Evolutionary conservation across 2,888 invertebrate genomes (phyloP).

Genomic region (Itoplectis maculator): DNA sequence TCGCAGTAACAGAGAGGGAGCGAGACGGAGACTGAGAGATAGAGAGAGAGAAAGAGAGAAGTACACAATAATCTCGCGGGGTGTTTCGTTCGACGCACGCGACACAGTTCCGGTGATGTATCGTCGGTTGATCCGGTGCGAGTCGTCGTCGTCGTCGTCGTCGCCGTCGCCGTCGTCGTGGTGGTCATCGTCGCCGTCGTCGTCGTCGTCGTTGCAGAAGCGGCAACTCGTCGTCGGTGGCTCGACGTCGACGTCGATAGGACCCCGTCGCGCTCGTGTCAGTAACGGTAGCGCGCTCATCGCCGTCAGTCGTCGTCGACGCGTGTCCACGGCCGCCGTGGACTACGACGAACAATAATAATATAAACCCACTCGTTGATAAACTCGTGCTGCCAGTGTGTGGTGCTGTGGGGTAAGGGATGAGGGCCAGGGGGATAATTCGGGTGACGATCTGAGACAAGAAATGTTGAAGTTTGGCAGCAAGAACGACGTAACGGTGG

Average conservation of each 20-base stretch:
- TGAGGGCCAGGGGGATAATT: slow-evolving; percentile 82
- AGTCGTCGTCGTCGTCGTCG: slow-evolving; percentile 52
- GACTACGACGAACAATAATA: slow-evolving; percentile 30
- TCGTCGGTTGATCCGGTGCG: slow-evolving; percentile 60
- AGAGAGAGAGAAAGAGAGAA: slow-evolving; percentile 8
- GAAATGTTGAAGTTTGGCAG: slow-evolving; percentile 86
- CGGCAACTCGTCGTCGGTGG: slow-evolving; percentile 40
- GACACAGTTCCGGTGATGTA: slow-evolving; percentile 64
- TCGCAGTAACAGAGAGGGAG: background rate
- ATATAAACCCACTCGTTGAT: slow-evolving; percentile 8
- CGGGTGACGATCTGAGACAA: slow-evolving; percentile 83
- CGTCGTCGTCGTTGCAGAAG: slow-evolving; percentile 42
- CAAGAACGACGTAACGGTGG: slow-evolving; percentile 85
- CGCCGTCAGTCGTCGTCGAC: slow-evolving; percentile 58
- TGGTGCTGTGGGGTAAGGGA: slow-evolving; percentile 82
- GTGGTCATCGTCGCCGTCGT: slow-evolving; percentile 40
- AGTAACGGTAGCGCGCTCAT: slow-evolving; percentile 55
- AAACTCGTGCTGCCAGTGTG: slow-evolving; percentile 77
- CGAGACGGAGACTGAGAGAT: slow-evolving; percentile 7
- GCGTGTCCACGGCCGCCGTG: slow-evolving; percentile 52
- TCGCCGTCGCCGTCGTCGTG: slow-evolving; percentile 39
- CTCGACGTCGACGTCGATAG: slow-evolving; percentile 62
- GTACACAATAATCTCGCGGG: slow-evolving; percentile 10
- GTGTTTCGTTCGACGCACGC: background rate
- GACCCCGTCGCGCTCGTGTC: slow-evolving; percentile 56